Evolutionary conservation across 2,113 vertebrate genomes (phyloP), one percentile per base, ranked within the genome.

Genomic region (Apeltes quadracus): DNA sequence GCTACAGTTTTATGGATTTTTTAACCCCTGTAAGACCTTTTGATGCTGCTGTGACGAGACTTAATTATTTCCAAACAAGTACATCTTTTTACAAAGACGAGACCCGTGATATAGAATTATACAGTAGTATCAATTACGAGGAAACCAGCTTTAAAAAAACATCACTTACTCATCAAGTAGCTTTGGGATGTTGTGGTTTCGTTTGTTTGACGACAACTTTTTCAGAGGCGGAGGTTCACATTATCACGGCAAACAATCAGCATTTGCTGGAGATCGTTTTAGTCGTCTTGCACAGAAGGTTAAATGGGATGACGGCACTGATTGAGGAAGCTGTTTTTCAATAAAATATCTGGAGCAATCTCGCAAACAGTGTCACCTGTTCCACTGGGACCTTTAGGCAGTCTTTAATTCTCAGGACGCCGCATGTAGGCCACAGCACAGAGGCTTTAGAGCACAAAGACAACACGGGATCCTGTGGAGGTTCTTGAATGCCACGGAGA

Each of bases 281-380:
- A n/a, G 41, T 2, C 43, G 62, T 58, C 22, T 32, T 23, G 29
- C 5, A 53, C 39, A 43, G 2, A 16, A 56, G 29, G 14, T 39
- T 43, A 7, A 72, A 67, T 9, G 10, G 23, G 18, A 75, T 66
- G 73, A 70, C 48, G 53, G 66, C 32, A 64, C 62, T 82, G 82
- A 90, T 83, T 82, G 73, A 83, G 71, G 80, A 74, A 15, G 65
- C 48, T 71, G 72, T 61, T 75, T 62, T 76, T 71, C 61, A 84
- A 72, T 84, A 75, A 83, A 84, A 83, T 78, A 85, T 74, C 61
- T 69, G 65, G 75, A 85, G 88, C 61, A 84, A 41, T 77, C 78
- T 88, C 71, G 81, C 88, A 91, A 91, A 92, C 84, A 89, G 84
- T 64, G 88, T 83, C 85, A 86, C 69, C 69, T 75, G 72, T 80